Evolutionary conservation across 2,888 invertebrate species (phyloP), one percentile per base, ranked within the genome.

Genomic region (Tromatobia lineatoria): DNA sequence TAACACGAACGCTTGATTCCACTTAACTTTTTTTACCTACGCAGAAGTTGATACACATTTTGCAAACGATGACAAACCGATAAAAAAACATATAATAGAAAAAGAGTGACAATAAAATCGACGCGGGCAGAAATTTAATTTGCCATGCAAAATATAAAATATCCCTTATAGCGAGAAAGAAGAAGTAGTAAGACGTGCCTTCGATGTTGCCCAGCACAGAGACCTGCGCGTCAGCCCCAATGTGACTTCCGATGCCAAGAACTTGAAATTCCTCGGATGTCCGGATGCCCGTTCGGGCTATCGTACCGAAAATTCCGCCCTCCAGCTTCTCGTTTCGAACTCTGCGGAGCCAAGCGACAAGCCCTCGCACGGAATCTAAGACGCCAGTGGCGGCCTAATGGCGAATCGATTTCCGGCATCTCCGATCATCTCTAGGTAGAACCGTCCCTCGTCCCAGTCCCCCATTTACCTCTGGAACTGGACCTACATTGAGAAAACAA

Each of bases 351-450:
- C 76, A 73, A 74, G 42, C 57, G 76, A 69, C 59, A 29, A 67
- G 73, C 38, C 54, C 69, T 50, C 69, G 73, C 38, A 34, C n/a
- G 77, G 80, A 77, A 84, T 80, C 73, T 69, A 45, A 57, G 54
- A 57, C 18, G 69, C 20, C 25, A 45, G 29, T 66, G n/a, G 34
- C 18, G 67, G 74, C 75, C 82, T 85, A 85, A 86, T 85, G 85
- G 82, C 83, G 81, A 88, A 87, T 87, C 83, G 89, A 90, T 89
- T 89, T 89, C 87, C 88, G 87, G 83, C 69, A 86, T 88, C 84
- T 84, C 75, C 85, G 80, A 86, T 87, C 75, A 38, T 45, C 67
- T 13, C 25, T 52, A 50, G n/a, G 34, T 29, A 45, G 15, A n/a
- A 20, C 11, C n/a, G 38, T 7, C 3, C 15, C 11, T 29, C 25